Evolutionary conservation across 2,797 vertebrate species (phyloP).

Genomic region (Loriculus beryllinus): DNA sequence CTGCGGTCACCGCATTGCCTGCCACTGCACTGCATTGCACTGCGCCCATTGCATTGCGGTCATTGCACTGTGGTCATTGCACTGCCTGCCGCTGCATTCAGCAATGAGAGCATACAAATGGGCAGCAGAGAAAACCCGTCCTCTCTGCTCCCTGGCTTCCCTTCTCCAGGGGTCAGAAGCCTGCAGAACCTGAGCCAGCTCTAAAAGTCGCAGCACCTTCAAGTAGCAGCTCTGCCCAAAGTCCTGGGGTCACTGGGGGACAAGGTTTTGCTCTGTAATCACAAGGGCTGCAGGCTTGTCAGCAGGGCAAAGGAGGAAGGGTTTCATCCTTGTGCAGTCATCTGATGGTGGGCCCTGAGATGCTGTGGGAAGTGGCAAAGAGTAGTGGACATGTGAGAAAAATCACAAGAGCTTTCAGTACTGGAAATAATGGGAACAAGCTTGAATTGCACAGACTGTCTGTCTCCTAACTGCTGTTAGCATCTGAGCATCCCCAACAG

Average conservation of each 20-base stretch:
- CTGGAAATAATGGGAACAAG: background rate
- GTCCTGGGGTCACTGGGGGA: background rate
- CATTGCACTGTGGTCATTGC: background rate
- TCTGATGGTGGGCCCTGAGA: background rate
- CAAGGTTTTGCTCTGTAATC: background rate
- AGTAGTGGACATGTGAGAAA: background rate
- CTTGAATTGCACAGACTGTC: background rate
- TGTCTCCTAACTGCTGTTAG: background rate
- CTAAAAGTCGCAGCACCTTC: rapidly evolving
- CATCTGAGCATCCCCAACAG: background rate
- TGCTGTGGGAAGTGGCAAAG: background rate
- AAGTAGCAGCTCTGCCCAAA: rapidly evolving
- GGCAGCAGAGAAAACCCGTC: background rate
- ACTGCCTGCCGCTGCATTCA: background rate
- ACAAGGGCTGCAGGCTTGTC: background rate
- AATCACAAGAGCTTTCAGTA: background rate
- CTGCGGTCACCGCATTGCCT: too few relatives aligned
- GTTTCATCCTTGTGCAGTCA: background rate
- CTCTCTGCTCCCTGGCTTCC: rapidly evolving
- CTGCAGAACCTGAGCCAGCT: rapidly evolving
- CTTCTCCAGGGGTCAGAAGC: rapidly evolving
- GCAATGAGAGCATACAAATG: rapidly evolving
- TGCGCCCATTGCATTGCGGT: too few relatives aligned
- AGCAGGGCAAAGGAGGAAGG: background rate
- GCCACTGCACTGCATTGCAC: too few relatives aligned